Conservation (phyloP, 2,888 invertebrate genomes). For the Machimus atricapillus region DNA sequence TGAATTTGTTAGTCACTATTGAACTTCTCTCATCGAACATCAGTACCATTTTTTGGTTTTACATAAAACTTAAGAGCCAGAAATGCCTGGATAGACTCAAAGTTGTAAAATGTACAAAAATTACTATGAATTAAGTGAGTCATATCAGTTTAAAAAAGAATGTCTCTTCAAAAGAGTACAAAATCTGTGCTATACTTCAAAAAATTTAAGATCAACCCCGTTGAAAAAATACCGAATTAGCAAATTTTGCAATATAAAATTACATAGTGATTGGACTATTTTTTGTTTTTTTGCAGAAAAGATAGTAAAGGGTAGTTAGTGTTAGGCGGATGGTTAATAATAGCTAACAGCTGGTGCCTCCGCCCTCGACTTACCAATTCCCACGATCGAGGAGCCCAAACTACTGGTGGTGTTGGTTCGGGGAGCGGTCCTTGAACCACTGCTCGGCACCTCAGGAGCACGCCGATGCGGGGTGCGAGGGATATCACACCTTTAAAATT, state of each 20-base stretch:
- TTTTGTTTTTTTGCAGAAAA: background rate
- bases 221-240: background rate
- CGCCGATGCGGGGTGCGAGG: conserved; percentile 80
- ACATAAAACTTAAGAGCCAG: too few species aligned
- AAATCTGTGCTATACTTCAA: too few species aligned
- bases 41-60: too few species aligned
- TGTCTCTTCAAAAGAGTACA: too few species aligned
- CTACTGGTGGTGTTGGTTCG: conserved; percentile 63
- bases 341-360: background rate
- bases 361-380: conserved; percentile 53
- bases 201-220: too few species aligned
- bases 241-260: background rate
- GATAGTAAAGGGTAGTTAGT: background rate
- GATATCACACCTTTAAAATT: conserved; percentile 70
- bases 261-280: background rate
- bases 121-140: too few species aligned
- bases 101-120: too few species aligned
- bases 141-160: too few species aligned
- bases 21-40: too few species aligned
- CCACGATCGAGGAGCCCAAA: conserved; percentile 61
- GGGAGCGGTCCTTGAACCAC: conserved; percentile 67
- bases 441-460: conserved; percentile 63
- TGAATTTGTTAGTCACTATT: too few species aligned
- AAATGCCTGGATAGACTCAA: too few species aligned
- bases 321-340: background rate